Evolutionary conservation across 2,888 invertebrate genomes (phyloP).

Genomic region (Lasiommata megera): DNA sequence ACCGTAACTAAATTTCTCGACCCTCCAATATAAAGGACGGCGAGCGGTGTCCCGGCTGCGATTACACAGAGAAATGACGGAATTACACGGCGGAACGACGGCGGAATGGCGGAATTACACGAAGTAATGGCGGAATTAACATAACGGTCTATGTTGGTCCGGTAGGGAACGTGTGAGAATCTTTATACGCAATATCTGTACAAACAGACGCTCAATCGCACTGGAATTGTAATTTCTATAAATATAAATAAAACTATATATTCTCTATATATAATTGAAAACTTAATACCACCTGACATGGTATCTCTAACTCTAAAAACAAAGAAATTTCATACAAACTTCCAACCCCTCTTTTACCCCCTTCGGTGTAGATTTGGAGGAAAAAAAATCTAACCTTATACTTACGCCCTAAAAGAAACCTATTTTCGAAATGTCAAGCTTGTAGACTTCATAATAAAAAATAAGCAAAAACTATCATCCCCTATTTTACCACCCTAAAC

Average conservation of each 20-base stretch:
- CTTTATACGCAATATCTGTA: neutral
- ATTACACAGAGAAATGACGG: neutral
- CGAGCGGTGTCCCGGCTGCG: neutral
- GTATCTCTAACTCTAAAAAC: no score
- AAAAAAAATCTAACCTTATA: no score
- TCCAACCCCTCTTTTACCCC: no score
- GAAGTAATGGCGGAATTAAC: conserved; percentile 5
- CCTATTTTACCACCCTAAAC: no score
- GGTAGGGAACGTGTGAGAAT: neutral
- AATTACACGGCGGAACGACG: neutral
- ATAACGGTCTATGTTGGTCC: conserved; percentile 1
- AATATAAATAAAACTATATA: neutral
- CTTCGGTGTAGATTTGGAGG: no score
- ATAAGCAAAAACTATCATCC: no score
- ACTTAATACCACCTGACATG: no score
- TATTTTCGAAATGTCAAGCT: no score
- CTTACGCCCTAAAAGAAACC: no score
- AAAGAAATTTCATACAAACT: no score
- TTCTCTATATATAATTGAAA: no score
- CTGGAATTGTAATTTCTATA: neutral
- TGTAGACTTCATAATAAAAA: no score
- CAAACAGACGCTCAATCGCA: neutral
- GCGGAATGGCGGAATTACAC: conserved; percentile 6
- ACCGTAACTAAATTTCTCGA: conserved; percentile 3
- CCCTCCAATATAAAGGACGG: conserved; percentile 2